Conservation (phyloP, 2,113 vertebrate species). For the Channa maculata region DNA sequence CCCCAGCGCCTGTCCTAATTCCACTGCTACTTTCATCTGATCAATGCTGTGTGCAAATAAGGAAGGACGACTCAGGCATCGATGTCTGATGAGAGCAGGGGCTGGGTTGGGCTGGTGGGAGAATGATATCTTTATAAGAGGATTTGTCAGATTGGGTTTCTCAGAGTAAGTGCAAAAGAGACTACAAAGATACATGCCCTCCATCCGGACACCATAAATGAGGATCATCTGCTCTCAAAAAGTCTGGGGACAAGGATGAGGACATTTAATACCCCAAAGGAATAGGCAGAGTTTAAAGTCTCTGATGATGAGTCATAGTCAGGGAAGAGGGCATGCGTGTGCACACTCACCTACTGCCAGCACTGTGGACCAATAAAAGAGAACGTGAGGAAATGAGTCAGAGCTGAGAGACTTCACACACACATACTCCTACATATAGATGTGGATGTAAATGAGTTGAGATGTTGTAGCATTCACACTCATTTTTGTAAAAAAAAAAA, state of each 20-base stretch:
- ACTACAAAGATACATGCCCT: conserved; percentile 59
- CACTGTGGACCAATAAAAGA: conserved; percentile 8
- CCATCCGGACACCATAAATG: conserved; percentile 62
- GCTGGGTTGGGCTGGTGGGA: conserved; percentile 5
- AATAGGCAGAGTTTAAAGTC: conserved; percentile 46
- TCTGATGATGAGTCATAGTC: conserved; percentile 42
- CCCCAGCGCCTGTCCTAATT: conserved; percentile 35
- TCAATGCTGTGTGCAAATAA: conserved; percentile 53
- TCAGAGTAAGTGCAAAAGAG: conserved; percentile 50
- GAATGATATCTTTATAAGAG: conserved; percentile 70
- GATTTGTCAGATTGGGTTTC: conserved; percentile 73
- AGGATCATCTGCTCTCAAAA: conserved; percentile 70
- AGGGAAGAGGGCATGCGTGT: neutral
- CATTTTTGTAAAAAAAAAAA: neutral
- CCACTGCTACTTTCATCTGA: conserved; percentile 36
- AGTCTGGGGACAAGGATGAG: conserved; percentile 56
- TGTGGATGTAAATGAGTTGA: neutral
- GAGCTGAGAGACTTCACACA: neutral
- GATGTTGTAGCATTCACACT: neutral
- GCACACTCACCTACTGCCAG: conserved; percentile 12
- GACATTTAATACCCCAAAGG: conserved; percentile 65
- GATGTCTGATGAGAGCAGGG: conserved; percentile 48
- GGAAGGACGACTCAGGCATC: conserved; percentile 33
- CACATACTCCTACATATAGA: neutral
- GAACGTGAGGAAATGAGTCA: conserved; percentile 25